These are phyloP conservation scores for Pseudotriccus pelzelni DNA, from an alignment of 2,797 vertebrate species.

Conservation along the genomic window DNA sequence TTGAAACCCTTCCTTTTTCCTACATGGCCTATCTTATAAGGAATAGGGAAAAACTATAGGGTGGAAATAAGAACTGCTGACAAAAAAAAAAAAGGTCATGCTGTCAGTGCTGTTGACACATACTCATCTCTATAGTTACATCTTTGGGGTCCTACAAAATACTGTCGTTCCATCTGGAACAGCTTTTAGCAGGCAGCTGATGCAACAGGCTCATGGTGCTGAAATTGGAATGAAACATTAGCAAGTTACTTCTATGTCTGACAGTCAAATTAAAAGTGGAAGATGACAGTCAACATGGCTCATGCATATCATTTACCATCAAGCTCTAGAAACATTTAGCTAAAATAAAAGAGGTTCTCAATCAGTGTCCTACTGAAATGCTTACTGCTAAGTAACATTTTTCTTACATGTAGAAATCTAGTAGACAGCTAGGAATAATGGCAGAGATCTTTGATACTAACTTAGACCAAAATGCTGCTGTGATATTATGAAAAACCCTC, in stretches of 20 bases:
- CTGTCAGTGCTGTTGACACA: slow-evolving; percentile 33
- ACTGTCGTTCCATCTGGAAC: slow-evolving; percentile 41
- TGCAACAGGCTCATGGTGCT: neutral
- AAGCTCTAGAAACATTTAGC: slow-evolving; percentile 19
- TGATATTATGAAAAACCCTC: neutral
- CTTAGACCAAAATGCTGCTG: neutral
- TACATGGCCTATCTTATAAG: neutral
- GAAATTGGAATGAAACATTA: slow-evolving; percentile 32
- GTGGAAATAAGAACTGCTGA: neutral
- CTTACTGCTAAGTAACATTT: neutral
- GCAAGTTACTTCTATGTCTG: slow-evolving; percentile 42
- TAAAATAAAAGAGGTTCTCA: slow-evolving; percentile 17
- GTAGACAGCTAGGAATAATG: neutral
- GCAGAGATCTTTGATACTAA: neutral
- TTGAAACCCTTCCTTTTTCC: neutral
- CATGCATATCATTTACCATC: neutral
- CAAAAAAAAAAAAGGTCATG: neutral
- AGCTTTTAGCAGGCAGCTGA: slow-evolving; percentile 41
- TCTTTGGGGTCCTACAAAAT: slow-evolving; percentile 37
- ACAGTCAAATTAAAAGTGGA: slow-evolving; percentile 46
- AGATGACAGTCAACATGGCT: slow-evolving; percentile 45
- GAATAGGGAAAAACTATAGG: neutral
- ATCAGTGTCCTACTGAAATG: neutral
- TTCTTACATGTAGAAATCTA: neutral
- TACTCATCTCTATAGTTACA: neutral